Conservation (phyloP, 2,888 invertebrate genomes). For the Lasioglossum villosulum region DNA sequence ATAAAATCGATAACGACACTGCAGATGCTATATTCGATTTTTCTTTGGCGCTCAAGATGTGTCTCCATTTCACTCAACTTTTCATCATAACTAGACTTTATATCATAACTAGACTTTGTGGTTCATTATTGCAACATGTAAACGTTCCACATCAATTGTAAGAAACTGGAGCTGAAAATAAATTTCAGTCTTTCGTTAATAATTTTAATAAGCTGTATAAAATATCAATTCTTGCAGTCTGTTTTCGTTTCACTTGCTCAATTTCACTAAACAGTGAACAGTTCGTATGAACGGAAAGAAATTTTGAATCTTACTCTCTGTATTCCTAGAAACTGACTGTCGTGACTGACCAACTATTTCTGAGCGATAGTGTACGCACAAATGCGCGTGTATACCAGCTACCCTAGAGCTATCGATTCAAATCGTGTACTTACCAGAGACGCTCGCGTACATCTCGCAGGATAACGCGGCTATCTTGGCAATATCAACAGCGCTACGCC, state of each 20-base stretch:
- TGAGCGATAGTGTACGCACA: slow-evolving; percentile 27
- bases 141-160: neutral
- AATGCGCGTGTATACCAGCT: neutral
- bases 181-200: neutral
- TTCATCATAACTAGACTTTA: neutral
- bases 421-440: neutral
- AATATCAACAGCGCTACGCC: slow-evolving; percentile 7
- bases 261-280: neutral
- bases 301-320: neutral
- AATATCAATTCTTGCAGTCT: neutral
- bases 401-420: slow-evolving; percentile 10
- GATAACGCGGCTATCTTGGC: slow-evolving; percentile 1
- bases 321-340: neutral
- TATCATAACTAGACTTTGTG: neutral
- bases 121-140: neutral
- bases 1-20: neutral
- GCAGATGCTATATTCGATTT: neutral
- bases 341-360: neutral
- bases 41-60: neutral
- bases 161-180: neutral
- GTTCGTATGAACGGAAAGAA: neutral
- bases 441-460: slow-evolving; percentile 1
- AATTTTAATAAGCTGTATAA: neutral
- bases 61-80: neutral
- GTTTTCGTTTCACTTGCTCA: neutral